phyloP scores from a whole-genome alignment of 2,113 vertebrate genomes.

The Brachyhypopomus gauderio region DNA sequence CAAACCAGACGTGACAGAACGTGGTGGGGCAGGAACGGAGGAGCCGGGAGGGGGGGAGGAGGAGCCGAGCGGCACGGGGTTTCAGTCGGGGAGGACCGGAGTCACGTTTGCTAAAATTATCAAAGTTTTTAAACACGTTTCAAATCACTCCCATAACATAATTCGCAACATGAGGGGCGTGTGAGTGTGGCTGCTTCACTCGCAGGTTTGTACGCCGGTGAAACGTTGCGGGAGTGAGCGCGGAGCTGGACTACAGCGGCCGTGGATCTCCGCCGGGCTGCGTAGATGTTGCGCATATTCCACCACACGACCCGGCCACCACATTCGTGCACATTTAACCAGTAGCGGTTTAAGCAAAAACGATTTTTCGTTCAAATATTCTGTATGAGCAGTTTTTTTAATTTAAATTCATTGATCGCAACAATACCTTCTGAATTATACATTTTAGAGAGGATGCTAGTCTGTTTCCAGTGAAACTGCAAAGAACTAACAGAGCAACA shows the following conservation, averaged over 20 bases:
- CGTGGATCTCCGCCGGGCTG: slow-evolving; percentile 39
- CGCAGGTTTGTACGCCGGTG: not conserved
- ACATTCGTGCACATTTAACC: no score
- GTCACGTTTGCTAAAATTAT: not conserved
- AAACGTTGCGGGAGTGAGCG: not conserved
- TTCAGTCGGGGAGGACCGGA: slow-evolving; percentile 28
- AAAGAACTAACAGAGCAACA: not conserved
- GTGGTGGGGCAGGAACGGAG: slow-evolving; percentile 25
- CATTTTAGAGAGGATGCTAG: not conserved
- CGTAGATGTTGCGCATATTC: slow-evolving; percentile 47
- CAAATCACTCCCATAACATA: not conserved
- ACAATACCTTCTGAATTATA: no score
- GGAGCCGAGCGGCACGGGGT: slow-evolving; percentile 52
- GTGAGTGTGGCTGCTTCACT: not conserved
- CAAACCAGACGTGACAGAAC: slow-evolving; percentile 44
- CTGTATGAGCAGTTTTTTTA: no score
- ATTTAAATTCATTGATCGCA: no score
- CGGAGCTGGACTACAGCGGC: not conserved
- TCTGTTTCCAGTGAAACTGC: not conserved
- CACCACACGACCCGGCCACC: not conserved
- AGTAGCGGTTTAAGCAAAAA: no score
- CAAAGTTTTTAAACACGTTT: not conserved
- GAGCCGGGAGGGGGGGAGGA: slow-evolving; percentile 28
- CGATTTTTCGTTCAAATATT: no score
- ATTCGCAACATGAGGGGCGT: not conserved